Evolutionary conservation across 2,888 invertebrate species (phyloP), one percentile per base, ranked within the genome.

Genomic region (Geophilus truncorum): DNA sequence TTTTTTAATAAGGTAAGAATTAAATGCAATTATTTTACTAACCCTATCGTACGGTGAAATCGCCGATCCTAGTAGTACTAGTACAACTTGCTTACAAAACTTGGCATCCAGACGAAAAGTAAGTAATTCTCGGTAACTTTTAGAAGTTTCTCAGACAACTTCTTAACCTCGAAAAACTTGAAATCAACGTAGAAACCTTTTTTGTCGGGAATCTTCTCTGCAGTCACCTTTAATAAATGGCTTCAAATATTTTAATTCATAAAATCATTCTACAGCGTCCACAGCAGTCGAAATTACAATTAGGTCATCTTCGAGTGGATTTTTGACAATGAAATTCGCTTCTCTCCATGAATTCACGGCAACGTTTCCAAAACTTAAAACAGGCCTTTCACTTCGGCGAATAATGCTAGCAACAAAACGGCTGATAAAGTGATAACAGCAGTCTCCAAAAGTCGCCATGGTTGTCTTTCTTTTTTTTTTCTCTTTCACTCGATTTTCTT

Each of bases 21-120:
- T n/a, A n/a, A n/a, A n/a, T 9, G 15, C 2, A 12, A 12, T 12
- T 12, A 40, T 21, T 2, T 7, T 21, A 57, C 57, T 9, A 57
- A 57, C 62, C 62, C 62, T 62, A 36, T 30, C 25, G 7, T 3
- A 12, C 2, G 83, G 83, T 23, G 83, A 81, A 51, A 81, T 76
- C 10, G 85, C 86, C 23, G 83, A 83, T n/a, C 88, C 88, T 83
- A 87, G 84, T 21, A 88, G 82, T n/a, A n/a, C n/a, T n/a, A n/a
- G n/a, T 82, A 86, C 85, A 12, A 86, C 86, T 82, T 87, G 87
- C 12, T 86, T 83, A 79, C 86, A 83, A 82, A 86, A 86, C 0
- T 85, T 84, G 21, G 83, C 84, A 81, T 86, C 86, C 1, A 87
- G 84, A 25, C 84, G 84, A 83, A 87, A 86, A 28, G 84, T 83